Conservation (phyloP, 2,113 vertebrate species). For the Salminus brasiliensis region DNA sequence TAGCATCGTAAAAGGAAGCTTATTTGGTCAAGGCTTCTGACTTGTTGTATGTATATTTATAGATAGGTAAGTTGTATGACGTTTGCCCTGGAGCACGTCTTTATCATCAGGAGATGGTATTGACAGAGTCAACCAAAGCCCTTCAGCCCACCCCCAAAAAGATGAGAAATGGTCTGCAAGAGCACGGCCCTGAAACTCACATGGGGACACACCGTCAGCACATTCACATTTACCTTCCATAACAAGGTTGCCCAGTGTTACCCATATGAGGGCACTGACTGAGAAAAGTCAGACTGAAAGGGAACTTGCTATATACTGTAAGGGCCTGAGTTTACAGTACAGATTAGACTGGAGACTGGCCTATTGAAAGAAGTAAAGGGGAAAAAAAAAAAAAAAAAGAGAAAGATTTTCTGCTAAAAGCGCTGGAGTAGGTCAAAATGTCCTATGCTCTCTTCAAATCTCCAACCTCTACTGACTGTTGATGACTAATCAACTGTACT, state of each 20-base stretch:
- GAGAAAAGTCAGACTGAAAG: not conserved
- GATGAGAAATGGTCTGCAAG: slow-evolving; percentile 1
- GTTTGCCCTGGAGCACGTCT: not conserved
- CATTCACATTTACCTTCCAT: not conserved
- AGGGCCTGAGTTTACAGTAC: not conserved
- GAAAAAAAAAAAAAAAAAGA: too few relatives aligned
- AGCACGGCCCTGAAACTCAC: not conserved
- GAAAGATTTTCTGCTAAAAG: too few relatives aligned
- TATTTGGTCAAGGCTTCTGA: too few relatives aligned
- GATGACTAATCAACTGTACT: not conserved
- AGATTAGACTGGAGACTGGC: not conserved
- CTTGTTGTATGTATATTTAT: too few relatives aligned
- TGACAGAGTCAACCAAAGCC: not conserved
- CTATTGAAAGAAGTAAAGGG: not conserved
- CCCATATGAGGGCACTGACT: not conserved
- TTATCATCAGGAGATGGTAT: not conserved
- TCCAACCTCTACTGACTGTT: not conserved
- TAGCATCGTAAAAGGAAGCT: not conserved
- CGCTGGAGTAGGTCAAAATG: too few relatives aligned
- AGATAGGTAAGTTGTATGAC: not conserved
- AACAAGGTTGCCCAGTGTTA: not conserved
- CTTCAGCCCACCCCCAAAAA: not conserved
- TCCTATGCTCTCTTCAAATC: not conserved
- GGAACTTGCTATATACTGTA: not conserved
- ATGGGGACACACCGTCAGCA: not conserved